Evolutionary conservation across 2,888 invertebrate genomes (phyloP).

Genomic region (Drosophila formosana): DNA sequence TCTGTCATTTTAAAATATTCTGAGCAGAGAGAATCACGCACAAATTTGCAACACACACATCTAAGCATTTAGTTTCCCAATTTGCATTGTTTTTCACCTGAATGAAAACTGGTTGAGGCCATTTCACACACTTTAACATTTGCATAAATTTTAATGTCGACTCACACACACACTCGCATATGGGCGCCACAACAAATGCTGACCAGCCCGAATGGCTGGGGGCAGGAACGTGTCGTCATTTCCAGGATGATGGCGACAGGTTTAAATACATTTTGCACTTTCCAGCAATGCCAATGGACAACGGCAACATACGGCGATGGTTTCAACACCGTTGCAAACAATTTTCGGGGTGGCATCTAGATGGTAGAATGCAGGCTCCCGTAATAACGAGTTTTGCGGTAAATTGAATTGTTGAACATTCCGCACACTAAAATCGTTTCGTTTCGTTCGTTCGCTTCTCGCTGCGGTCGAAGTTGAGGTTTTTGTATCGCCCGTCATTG

Average conservation of each 20-base stretch:
- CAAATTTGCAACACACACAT: constrained; percentile 2
- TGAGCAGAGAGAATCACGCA: constrained; percentile 21
- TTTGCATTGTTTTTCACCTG: constrained; percentile 57
- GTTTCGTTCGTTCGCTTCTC: constrained; percentile 32
- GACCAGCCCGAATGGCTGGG: constrained; percentile 1
- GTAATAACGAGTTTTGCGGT: constrained; percentile 81
- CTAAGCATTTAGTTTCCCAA: constrained; percentile 35
- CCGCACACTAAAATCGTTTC: constrained; percentile 53
- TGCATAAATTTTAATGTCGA: constrained; percentile 66
- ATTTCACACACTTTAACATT: constrained; percentile 47
- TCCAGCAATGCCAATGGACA: constrained; percentile 39
- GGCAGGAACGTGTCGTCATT: constrained; percentile 1
- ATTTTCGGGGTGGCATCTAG: constrained; percentile 55
- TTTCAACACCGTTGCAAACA: constrained; percentile 57
- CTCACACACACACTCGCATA: constrained; percentile 17
- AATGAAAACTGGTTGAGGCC: constrained; percentile 28
- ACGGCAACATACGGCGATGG: constrained; percentile 24
- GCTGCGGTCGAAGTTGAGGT: constrained; percentile 35
- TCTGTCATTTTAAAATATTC: constrained; percentile 40
- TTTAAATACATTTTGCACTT: constrained; percentile 77
- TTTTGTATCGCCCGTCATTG: not conserved
- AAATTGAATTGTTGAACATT: constrained; percentile 81
- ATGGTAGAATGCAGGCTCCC: constrained; percentile 31
- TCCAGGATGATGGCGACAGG: constrained; percentile 62
- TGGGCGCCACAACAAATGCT: constrained; percentile 47